phyloP scores from a whole-genome alignment of 2,113 vertebrate genomes.

The Crotalus helleri region DNA sequence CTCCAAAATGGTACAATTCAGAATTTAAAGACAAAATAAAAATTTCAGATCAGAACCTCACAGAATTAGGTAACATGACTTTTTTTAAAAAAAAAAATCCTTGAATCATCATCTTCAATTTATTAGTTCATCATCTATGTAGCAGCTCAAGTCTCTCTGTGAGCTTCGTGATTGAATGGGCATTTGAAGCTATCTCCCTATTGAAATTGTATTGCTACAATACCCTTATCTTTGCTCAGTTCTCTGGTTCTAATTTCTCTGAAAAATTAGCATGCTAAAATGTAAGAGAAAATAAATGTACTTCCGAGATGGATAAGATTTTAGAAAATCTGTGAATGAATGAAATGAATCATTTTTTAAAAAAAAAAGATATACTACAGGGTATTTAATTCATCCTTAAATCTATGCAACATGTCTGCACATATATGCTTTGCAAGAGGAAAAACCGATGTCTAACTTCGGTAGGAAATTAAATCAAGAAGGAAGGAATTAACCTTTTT shows the following conservation, averaged over 20 bases:
- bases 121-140: not conserved
- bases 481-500: not conserved
- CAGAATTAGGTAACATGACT: not conserved
- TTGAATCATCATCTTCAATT: not conserved
- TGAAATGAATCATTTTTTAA: not conserved
- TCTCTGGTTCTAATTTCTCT: not conserved
- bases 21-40: rapidly evolving
- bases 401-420: not conserved
- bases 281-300: not conserved
- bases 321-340: not conserved
- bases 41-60: rapidly evolving
- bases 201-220: not conserved
- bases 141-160: not conserved
- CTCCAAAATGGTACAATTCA: rapidly evolving
- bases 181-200: not conserved
- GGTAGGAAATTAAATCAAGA: not conserved
- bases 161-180: not conserved
- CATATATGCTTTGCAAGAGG: not conserved
- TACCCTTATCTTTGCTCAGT: not conserved
- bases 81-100: not conserved
- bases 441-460: not conserved
- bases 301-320: not conserved
- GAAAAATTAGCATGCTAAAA: not conserved
- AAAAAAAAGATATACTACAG: not conserved
- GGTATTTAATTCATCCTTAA: not conserved